Percentiles rank a stretch among this genome's conserved stretches.
Conservation (phyloP, 2,797 vertebrate species). For the Poeciliopsis infans region DNA sequence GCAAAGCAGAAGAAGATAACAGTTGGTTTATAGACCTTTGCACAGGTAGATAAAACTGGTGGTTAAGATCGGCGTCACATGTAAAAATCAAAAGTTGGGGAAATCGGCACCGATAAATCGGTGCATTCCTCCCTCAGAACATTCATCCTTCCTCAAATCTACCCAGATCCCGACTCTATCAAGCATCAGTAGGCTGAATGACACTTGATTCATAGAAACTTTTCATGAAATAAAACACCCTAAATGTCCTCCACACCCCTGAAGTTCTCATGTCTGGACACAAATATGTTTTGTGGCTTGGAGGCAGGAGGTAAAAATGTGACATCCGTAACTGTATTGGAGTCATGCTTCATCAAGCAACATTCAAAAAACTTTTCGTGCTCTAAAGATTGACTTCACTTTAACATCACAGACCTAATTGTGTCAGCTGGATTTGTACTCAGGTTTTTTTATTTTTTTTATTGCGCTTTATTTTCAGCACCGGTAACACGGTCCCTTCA, state of each 20-base stretch:
- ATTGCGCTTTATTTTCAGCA: not conserved
- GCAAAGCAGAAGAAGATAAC: too few relatives aligned
- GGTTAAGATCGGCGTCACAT: too few relatives aligned
- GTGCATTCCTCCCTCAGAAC: too few relatives aligned
- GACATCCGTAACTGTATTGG: not conserved
- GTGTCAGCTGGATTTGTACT: not conserved
- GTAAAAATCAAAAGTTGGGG: too few relatives aligned
- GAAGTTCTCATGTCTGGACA: not conserved
- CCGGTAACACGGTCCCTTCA: not conserved
- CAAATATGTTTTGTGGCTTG: not conserved
- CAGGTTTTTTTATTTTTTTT: not conserved
- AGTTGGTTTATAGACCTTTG: too few relatives aligned
- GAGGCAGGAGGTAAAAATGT: not conserved
- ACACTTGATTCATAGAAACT: not conserved
- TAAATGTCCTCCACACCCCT: not conserved
- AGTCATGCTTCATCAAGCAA: not conserved
- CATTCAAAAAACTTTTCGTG: not conserved
- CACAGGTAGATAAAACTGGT: too few relatives aligned
- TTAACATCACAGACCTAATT: not conserved
- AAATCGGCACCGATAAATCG: too few relatives aligned
- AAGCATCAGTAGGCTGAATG: not conserved
- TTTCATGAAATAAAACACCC: not conserved
- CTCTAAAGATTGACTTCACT: not conserved
- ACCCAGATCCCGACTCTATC: not conserved
- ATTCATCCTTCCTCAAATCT: conserved; percentile 1